Evolutionary conservation across 2,888 invertebrate species (phyloP), one percentile per base, ranked within the genome.

Genomic region (Hydriomena furcata): DNA sequence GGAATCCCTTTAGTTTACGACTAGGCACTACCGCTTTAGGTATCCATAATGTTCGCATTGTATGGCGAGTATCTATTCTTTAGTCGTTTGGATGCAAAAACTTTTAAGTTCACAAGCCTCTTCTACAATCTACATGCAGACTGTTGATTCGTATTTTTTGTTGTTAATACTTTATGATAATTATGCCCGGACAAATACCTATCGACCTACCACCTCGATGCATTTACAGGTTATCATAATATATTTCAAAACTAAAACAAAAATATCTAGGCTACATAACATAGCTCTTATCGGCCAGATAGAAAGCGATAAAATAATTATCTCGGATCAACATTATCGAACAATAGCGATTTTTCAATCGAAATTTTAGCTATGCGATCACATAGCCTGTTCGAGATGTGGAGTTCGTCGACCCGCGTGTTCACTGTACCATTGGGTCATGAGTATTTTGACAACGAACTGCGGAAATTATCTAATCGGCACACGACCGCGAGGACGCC

Each of bases 381-480:
- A 74, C 76, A 76, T 77, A 73, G 79, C 36, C 30, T 34, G 46
- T 20, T 24, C 73, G 72, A 78, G 77, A 68, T 71, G 66, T 63
- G 66, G 75, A 59, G 88, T 79, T 88, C 84, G 71, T 68, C 69
- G 84, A 76, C 80, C 84, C 73, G 59, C 71, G 74, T 76, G 82
- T 79, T 88, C 88, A 89, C 79, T 89, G 86, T 88, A 87, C 81
- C 89, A 89, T 82, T 89, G 79, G 89, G 89, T 88, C 88, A 89
- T 79, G 85, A 86, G 85, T 88, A 88, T 87, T 89, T 88, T 88
- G 88, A 88, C 89, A 89, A 85, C 83, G 84, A 82, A 80, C 79
- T 81, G 84, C 84, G 84, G 86, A 86, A 87, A 88, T 90, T 90
- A 90, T 90, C 87, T 90, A 89, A 90, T 84, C 89, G 85, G 89